phyloP scores from a whole-genome alignment of 2,113 vertebrate genomes.

The Eurystomus gularis region DNA sequence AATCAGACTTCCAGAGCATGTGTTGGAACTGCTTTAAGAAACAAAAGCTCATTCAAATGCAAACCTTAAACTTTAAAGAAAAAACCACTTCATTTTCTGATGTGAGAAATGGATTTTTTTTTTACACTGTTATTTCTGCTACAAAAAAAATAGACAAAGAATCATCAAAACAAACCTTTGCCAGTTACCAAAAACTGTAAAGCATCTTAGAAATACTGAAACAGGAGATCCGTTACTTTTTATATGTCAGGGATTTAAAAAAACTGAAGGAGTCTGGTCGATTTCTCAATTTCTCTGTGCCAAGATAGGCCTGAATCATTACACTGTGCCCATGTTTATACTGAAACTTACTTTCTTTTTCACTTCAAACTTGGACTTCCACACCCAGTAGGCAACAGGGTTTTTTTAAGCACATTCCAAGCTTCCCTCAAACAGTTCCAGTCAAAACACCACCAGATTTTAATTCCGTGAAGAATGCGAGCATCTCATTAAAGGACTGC shows the following conservation, averaged over 20 bases:
- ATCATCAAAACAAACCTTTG: background rate
- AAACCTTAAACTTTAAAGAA: background rate
- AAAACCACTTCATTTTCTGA: background rate
- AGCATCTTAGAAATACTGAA: background rate
- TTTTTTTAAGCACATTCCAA: constrained; percentile 57
- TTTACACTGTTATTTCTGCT: background rate
- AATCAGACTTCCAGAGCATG: background rate
- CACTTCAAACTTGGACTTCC: constrained; percentile 36
- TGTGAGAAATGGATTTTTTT: background rate
- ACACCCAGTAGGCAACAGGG: constrained; percentile 39
- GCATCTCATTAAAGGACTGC: constrained; percentile 48
- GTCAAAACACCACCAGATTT: constrained; percentile 60
- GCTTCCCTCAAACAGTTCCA: constrained; percentile 52
- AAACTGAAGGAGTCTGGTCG: background rate
- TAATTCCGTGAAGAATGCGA: constrained; percentile 53
- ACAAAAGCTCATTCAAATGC: background rate
- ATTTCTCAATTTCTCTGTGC: background rate
- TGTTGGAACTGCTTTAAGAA: background rate
- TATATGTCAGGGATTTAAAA: background rate
- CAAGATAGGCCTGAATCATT: constrained; percentile 30
- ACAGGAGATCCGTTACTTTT: background rate
- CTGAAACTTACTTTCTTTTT: background rate
- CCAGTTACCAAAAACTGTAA: background rate
- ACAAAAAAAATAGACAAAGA: background rate
- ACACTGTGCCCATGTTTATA: constrained; percentile 55